Base-by-base conservation (phyloP, 1,140 invertebrate species). In the Drosophila kepulauana region DNA sequence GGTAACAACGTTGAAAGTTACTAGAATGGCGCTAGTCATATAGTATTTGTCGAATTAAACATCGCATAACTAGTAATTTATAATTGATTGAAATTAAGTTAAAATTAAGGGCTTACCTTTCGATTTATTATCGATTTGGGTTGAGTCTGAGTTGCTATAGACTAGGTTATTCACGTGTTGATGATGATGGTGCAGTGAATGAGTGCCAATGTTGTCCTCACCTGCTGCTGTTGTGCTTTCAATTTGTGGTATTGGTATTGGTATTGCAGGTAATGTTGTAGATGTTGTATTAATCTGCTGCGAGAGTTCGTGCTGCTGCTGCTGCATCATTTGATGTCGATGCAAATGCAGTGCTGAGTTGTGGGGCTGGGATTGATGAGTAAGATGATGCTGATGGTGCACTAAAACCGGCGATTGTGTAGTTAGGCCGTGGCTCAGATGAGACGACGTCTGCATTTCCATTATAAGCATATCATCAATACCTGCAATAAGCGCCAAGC, bases 381-480 rank as follows among this genome's bases (percentile, higher is more conserved):
- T 63, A 25, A 78, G 69, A 38, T 74, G 81, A 33, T 79, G 70
- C 43, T 76, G 81, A 54, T 91, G 86, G 54, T 91, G 81, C 56
- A 75, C 51, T 45, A 75, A 52, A 33, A 61, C 65, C 33, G 78
- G 79, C 52, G 78, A 80, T 16, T 88, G 66, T 59, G 80, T 59
- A 30, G 76, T 68, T 43, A 92, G 68, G 59, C 82, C 90, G 78
- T 92, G 77, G 80, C 73, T 78, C 57, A 82, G 79, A 75, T 79
- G 71, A 77, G 90, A 59, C 49, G 85, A 65, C 63, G 90, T 79
- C 76, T 92, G 91, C 79, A 92, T 82, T 73, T 92, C 91, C 91
- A 92, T 92, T 73, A 73, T 92, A 57, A 91, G 75, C 80, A 85
- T 91, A 81, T 75, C 78, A 79, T 74, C 20, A 75, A 68, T 52